These are phyloP conservation scores for Eugnorisma glareosa DNA, from an alignment of 2,888 invertebrate genomes.

Conservation along the genomic window DNA sequence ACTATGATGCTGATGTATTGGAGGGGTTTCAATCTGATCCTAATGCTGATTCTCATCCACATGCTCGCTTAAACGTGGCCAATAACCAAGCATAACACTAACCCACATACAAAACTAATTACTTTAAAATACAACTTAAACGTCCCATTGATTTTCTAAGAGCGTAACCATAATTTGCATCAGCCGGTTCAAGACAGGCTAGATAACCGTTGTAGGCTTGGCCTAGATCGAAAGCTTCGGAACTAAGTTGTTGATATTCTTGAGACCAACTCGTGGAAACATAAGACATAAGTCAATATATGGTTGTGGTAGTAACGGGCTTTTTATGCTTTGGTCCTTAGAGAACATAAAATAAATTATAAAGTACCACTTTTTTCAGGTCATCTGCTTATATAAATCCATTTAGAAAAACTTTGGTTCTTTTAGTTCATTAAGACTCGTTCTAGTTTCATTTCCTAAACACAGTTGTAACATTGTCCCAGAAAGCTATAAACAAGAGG, in stretches of 20 bases:
- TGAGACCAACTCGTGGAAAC: slow-evolving; percentile 22
- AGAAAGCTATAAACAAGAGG: slow-evolving; percentile 38
- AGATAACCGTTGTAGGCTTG: slow-evolving; percentile 55
- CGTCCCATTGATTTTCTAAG: slow-evolving; percentile 54
- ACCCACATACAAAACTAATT: slow-evolving; percentile 21
- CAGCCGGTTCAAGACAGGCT: slow-evolving; percentile 40
- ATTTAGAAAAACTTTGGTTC: neutral
- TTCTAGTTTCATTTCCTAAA: slow-evolving; percentile 13
- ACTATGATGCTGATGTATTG: neutral
- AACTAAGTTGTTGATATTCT: slow-evolving; percentile 41
- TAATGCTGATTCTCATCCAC: slow-evolving; percentile 4
- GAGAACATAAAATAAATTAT: neutral
- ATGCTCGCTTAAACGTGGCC: neutral
- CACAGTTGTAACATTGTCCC: slow-evolving; percentile 30
- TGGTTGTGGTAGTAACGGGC: slow-evolving; percentile 16
- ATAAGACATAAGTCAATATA: slow-evolving; percentile 31
- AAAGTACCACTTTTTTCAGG: neutral
- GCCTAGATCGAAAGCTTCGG: slow-evolving; percentile 50
- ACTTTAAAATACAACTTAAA: slow-evolving; percentile 33
- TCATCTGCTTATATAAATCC: too few relatives aligned
- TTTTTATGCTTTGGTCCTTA: neutral
- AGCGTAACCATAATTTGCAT: slow-evolving; percentile 58
- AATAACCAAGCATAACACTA: slow-evolving; percentile 14
- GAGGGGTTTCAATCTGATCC: too few relatives aligned
- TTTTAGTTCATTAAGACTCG: neutral